These are phyloP conservation scores for Leptinotarsa peninsularis DNA, from an alignment of 2,888 invertebrate species.

Conservation along the genomic window DNA sequence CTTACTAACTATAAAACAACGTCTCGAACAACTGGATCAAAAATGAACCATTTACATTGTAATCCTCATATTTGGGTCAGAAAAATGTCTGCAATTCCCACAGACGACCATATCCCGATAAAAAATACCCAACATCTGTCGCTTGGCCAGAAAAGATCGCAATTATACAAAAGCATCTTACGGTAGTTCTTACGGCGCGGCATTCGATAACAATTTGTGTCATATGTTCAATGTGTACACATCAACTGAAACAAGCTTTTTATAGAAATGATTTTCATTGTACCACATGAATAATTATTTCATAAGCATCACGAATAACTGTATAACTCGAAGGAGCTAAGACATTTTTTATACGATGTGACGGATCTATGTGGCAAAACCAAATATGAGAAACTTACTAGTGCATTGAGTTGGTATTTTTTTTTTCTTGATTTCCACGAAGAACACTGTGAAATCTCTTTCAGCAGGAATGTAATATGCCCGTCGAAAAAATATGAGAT, in stretches of 20 bases:
- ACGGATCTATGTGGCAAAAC: too few relatives aligned
- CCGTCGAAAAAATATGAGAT: too few relatives aligned
- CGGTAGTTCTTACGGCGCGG: constrained; percentile 37
- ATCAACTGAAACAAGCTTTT: constrained; percentile 27
- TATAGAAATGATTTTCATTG: constrained; percentile 19
- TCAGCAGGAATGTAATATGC: too few relatives aligned
- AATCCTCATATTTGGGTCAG: constrained; percentile 16
- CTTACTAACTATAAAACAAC: neutral
- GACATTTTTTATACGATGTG: too few relatives aligned
- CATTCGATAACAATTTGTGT: constrained; percentile 33
- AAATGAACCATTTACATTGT: neutral
- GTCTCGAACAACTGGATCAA: neutral
- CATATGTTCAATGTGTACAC: constrained; percentile 41
- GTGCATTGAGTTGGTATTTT: too few relatives aligned
- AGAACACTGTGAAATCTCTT: too few relatives aligned
- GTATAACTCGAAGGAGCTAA: neutral
- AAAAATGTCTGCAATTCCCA: neutral
- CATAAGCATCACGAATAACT: constrained; percentile 19
- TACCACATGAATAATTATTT: constrained; percentile 13
- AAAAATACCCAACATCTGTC: constrained; percentile 19
- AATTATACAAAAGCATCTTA: constrained; percentile 33
- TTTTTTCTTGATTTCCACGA: too few relatives aligned
- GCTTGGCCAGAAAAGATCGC: constrained; percentile 15
- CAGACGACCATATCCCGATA: constrained; percentile 1
- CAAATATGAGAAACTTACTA: too few relatives aligned